These are phyloP conservation scores for Lucinisca nassula DNA, from an alignment of 2,888 invertebrate species.

Conservation along the genomic window DNA sequence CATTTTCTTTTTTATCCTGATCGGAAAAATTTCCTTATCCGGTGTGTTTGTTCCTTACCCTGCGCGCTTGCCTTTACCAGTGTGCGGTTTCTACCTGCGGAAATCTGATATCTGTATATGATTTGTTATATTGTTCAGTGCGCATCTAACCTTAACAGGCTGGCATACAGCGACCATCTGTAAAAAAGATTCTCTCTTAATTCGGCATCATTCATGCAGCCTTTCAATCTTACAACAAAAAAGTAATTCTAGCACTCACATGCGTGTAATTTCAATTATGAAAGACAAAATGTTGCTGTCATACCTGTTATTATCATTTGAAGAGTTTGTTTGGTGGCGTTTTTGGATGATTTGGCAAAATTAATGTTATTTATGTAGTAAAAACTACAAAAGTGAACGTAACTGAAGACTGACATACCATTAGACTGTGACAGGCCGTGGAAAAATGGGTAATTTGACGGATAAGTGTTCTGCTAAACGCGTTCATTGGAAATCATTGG, in stretches of 20 bases:
- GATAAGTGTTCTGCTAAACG: not conserved
- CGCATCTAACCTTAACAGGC: too few relatives aligned
- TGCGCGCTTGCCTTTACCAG: too few relatives aligned
- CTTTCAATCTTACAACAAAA: slow-evolving; percentile 2
- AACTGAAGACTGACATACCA: not conserved
- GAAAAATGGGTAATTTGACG: not conserved
- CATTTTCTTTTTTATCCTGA: too few relatives aligned
- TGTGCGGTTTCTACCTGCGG: too few relatives aligned
- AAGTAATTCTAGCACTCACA: not conserved
- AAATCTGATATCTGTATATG: too few relatives aligned
- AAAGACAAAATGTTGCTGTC: not conserved
- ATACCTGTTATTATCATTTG: not conserved
- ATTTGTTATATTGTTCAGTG: too few relatives aligned
- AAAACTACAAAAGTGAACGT: not conserved
- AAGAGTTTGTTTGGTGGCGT: not conserved
- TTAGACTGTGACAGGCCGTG: not conserved
- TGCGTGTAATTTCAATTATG: not conserved
- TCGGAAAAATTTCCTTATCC: too few relatives aligned
- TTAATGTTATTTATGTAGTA: not conserved
- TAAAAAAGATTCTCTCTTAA: too few relatives aligned
- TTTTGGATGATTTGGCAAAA: not conserved
- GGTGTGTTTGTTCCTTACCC: too few relatives aligned
- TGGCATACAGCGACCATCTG: too few relatives aligned
- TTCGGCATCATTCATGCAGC: not conserved
- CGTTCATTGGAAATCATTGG: not conserved